Base-by-base conservation (phyloP, 1,140 invertebrate genomes). In the Apocrypta bakeri region DNA sequence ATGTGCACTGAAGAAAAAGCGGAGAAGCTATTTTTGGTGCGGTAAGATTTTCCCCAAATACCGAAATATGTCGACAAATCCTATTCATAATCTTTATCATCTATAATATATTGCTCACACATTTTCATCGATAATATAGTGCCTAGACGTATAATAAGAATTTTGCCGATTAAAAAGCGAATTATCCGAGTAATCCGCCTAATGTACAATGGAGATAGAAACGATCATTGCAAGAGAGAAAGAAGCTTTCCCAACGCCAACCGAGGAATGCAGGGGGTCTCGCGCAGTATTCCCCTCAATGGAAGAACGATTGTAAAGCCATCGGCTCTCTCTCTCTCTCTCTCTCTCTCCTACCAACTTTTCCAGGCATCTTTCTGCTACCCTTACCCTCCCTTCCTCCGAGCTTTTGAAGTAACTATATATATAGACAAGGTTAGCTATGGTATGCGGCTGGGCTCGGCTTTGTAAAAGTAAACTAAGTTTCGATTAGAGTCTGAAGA, bases 401-500 rank as follows among this genome's bases (percentile, higher is more conserved):
- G 21, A 37, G 69, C 69, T 84, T 84, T 87, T 83, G 73, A 84
- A 84, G 21, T 56, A 56, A 21, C 48, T 56, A n/a, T 56, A 56
- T 6, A 7, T 56, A 56, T 56, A 56, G 24, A 1, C 21, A 29
- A 81, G 48, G 71, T 75, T 56, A 75, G 21, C 40, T 27, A 83
- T 61, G 40, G 48, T 14, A 27, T 61, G 29, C 33, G 77, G 42
- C 17, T 56, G 79, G 21, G 79, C 72, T 84, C 76, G 71, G 85
- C 84, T 87, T 87, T 84, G 86, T 84, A 85, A 83, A 85, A 84
- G 84, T 84, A 84, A 86, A 84, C 85, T 80, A 86, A 85, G 83
- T 88, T 86, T 84, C 85, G 87, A 87, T 88, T 85, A 85, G 83
- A 87, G 85, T 84, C 74, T 48, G 56, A 79, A n/a, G 48, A 21